These are phyloP conservation scores for Drosophila miranda DNA, from an alignment of 1,140 invertebrate species.

Conservation along the genomic window DNA sequence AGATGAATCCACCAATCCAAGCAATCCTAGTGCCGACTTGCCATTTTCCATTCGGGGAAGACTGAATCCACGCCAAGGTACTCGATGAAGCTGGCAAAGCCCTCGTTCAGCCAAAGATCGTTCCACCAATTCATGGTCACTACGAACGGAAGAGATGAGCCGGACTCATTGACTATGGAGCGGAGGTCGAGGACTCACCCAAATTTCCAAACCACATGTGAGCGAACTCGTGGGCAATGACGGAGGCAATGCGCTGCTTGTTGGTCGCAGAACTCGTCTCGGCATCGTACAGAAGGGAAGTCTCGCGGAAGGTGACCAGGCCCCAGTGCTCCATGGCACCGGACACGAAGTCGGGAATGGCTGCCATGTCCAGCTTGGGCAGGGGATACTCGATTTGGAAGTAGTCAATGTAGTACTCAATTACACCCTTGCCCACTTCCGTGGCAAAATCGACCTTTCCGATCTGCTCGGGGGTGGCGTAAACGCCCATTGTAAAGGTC, in stretches of 20 bases:
- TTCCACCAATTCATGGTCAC: conserved; percentile 97
- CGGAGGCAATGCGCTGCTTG: conserved; percentile 90
- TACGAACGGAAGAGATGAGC: conserved; percentile 49
- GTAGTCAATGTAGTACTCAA: conserved; percentile 94
- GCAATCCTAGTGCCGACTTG: conserved; percentile 79
- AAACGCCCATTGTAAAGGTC: conserved; percentile 87
- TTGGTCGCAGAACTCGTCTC: conserved; percentile 87
- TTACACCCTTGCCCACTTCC: conserved; percentile 89
- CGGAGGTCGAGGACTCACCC: conserved; percentile 24
- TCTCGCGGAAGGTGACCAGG: conserved; percentile 92
- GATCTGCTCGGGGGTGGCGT: conserved; percentile 88
- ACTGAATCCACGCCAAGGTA: conserved; percentile 89
- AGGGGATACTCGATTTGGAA: conserved; percentile 94
- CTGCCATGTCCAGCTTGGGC: conserved; percentile 95
- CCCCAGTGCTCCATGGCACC: conserved; percentile 99
- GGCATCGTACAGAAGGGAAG: conserved; percentile 89
- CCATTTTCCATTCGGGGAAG: conserved; percentile 92
- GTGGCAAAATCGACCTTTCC: conserved; percentile 92
- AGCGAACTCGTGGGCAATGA: conserved; percentile 95
- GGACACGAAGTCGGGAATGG: conserved; percentile 96
- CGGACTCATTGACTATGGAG: too few relatives aligned
- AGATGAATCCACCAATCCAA: neutral
- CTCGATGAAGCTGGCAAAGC: conserved; percentile 94
- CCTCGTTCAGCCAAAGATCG: conserved; percentile 97
- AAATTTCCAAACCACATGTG: conserved; percentile 97